A percentile compares a stretch with the other conserved stretches of the same genome.
These are phyloP conservation scores for Gobio occitaniae DNA, from an alignment of 2,797 vertebrate species.

Conservation along the genomic window DNA sequence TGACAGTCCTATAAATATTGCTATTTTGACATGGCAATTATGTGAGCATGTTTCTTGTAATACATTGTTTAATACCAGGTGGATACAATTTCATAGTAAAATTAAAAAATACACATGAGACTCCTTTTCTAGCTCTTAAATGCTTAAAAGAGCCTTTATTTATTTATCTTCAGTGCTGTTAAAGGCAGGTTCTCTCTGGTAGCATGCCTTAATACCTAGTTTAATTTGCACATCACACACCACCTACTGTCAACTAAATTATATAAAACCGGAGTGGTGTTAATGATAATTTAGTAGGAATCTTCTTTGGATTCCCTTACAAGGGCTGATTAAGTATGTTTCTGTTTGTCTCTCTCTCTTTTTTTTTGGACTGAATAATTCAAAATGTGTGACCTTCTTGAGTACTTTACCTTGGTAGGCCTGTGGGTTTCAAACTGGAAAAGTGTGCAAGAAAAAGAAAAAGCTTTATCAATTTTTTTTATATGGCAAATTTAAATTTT, in stretches of 20 bases:
- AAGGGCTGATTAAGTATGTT: neutral
- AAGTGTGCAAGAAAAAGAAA: no score
- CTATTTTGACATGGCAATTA: neutral
- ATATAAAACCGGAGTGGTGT: neutral
- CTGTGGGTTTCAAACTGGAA: no score
- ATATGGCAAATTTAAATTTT: no score
- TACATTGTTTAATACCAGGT: neutral
- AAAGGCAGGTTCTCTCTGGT: neutral
- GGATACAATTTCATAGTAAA: neutral
- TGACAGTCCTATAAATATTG: neutral
- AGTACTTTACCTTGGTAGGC: no score
- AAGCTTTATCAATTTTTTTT: no score
- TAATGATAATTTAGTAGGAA: neutral
- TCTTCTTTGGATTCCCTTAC: neutral
- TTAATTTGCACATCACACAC: conserved; percentile 15
- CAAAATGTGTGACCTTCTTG: no score
- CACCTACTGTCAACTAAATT: conserved; percentile 20
- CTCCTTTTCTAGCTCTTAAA: neutral
- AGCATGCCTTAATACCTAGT: neutral
- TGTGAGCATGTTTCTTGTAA: neutral
- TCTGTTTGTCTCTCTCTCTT: no score
- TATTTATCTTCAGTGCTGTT: neutral
- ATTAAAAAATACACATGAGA: neutral
- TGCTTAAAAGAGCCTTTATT: neutral
- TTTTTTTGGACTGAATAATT: no score